phyloP scores from a whole-genome alignment of 2,113 vertebrate genomes.

The Promerops cafer region DNA sequence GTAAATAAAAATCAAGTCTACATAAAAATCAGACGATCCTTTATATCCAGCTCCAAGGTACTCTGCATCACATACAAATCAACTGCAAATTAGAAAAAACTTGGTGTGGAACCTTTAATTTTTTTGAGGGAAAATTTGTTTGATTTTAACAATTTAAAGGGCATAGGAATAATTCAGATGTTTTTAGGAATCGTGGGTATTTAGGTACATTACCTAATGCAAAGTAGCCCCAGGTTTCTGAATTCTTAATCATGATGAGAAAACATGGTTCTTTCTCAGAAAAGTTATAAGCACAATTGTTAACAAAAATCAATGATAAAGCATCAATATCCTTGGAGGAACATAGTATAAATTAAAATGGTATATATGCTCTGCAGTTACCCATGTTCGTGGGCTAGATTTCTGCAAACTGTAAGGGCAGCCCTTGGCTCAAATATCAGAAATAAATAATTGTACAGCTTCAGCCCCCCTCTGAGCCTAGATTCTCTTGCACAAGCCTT shows the following conservation, averaged over 20 bases:
- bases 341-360: background rate
- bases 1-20: background rate
- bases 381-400: background rate
- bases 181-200: background rate
- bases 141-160: background rate
- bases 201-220: background rate
- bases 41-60: background rate
- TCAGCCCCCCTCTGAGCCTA: background rate
- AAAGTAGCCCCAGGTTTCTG: background rate
- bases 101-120: background rate
- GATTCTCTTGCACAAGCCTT: background rate
- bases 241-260: background rate
- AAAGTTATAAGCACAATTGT: background rate
- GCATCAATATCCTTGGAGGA: background rate
- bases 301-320: background rate
- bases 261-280: background rate
- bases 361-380: background rate
- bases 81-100: background rate
- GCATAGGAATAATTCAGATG: background rate
- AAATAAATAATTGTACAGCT: background rate
- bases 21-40: accelerated
- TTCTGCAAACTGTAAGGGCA: background rate
- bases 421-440: background rate
- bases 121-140: background rate
- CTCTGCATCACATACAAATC: background rate